phyloP scores from a whole-genome alignment of 2,113 vertebrate genomes.

The Gallinago undulata region DNA sequence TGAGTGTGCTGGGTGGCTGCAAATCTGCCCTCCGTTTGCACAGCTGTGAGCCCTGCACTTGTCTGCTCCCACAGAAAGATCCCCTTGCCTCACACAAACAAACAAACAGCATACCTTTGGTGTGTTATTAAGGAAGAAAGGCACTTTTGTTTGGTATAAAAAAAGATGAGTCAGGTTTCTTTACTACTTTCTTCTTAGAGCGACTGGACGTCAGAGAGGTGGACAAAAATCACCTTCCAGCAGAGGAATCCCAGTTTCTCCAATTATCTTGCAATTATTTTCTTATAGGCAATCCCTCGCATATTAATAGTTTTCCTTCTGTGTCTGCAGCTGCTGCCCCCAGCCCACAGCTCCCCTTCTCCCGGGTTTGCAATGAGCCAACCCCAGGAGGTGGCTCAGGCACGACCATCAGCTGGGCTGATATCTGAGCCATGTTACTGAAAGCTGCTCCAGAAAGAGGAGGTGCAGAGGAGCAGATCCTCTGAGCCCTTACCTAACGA shows the following conservation, averaged over 20 bases:
- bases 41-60: slow-evolving; percentile 7
- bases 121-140: background rate
- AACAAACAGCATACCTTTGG: background rate
- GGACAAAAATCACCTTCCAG: background rate
- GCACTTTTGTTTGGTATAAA: background rate
- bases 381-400: background rate
- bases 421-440: background rate
- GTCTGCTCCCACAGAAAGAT: background rate
- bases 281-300: background rate
- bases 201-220: background rate
- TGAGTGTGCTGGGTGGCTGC: background rate
- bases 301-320: background rate
- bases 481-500: background rate
- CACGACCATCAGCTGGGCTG: background rate
- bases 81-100: background rate
- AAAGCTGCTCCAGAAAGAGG: slow-evolving; percentile 19
- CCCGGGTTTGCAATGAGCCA: background rate
- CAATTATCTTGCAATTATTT: background rate
- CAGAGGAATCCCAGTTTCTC: background rate
- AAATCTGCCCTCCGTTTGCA: background rate
- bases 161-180: background rate
- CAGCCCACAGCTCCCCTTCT: background rate
- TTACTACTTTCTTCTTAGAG: background rate
- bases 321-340: background rate
- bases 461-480: background rate